Evolutionary conservation across 2,888 invertebrate species (phyloP), one percentile per base, ranked within the genome.

Genomic region (Euplexia lucipara): DNA sequence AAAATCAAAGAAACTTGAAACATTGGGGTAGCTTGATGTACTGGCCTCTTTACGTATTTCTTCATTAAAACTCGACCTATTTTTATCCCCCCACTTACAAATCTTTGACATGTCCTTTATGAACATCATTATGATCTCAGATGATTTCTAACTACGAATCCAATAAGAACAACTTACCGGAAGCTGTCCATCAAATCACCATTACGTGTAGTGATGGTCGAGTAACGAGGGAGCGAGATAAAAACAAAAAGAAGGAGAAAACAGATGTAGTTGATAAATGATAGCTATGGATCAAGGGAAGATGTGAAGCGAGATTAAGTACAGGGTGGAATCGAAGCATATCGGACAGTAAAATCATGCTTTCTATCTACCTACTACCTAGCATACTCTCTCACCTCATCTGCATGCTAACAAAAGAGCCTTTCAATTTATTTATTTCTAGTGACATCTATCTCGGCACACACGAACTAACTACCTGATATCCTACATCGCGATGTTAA

Each of bases 151-250:
- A 59, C 51, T 37, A 78, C 35, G 67, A 56, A 69, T 47, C 61
- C 42, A 68, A 69, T 54, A 61, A 82, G 45, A 71, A 62, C 70
- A 70, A 51, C 44, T 44, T 42, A 35, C 75, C 76, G 84, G 84
- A 82, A 79, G 77, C 75, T 73, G 84, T 82, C 84, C 62, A 79
- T 84, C 84, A 84, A 79, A 82, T 49, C 59, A 64, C 56, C 58
- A 78, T 80, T 74, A 81, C 68, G 68, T 63, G 35, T 42, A 52
- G 57, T 82, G 76, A 83, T 75, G 56, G 78, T 79, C 58, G 77
- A 37, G 70, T 78, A 74, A 82, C 73, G 75, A 79, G 77, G 62
- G 74, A 79, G 57, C 26, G 76, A 73, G 82, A 81, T 44, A 39
- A 39, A 62, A 76, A 73, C 58, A 80, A 76, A 61, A 52, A 54